Conservation (phyloP, 2,888 invertebrate species). For the Tuta absoluta region DNA sequence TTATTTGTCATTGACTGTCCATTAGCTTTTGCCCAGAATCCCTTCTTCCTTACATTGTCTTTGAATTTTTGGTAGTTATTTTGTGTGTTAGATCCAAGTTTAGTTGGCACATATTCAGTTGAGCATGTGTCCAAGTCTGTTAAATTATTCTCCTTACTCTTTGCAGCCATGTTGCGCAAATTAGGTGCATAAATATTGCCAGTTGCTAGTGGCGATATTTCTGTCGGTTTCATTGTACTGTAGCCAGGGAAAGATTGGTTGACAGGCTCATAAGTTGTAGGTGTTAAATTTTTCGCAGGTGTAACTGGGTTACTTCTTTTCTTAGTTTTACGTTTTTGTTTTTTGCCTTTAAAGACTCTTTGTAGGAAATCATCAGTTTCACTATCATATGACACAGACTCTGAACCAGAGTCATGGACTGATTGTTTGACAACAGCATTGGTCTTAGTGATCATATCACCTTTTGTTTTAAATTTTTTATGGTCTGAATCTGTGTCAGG, state of each 20-base stretch:
- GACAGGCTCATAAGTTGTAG: constrained; percentile 43
- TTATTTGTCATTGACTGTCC: constrained; percentile 45
- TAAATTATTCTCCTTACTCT: constrained; percentile 43
- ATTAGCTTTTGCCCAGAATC: constrained; percentile 76
- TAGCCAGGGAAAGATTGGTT: constrained; percentile 59
- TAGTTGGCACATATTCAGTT: constrained; percentile 76
- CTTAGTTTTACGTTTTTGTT: constrained; percentile 55
- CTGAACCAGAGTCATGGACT: constrained; percentile 61
- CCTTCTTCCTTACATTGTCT: constrained; percentile 69
- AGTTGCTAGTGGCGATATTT: constrained; percentile 63
- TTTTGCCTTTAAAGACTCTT: constrained; percentile 63
- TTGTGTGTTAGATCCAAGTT: constrained; percentile 66
- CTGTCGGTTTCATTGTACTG: constrained; percentile 56
- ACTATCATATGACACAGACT: constrained; percentile 68
- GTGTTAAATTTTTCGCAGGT: constrained; percentile 36
- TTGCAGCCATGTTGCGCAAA: constrained; percentile 64
- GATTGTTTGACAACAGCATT: constrained; percentile 41
- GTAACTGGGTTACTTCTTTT: constrained; percentile 42
- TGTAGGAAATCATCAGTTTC: constrained; percentile 71
- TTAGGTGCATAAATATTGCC: constrained; percentile 70
- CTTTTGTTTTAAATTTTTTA: constrained; percentile 38
- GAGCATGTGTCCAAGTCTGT: constrained; percentile 62
- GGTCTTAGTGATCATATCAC: constrained; percentile 24
- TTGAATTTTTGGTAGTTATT: constrained; percentile 75
- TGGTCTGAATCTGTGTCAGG: constrained; percentile 62